Evolutionary conservation across 2,797 vertebrate species (phyloP).

Genomic region (Neostethus bicornis): DNA sequence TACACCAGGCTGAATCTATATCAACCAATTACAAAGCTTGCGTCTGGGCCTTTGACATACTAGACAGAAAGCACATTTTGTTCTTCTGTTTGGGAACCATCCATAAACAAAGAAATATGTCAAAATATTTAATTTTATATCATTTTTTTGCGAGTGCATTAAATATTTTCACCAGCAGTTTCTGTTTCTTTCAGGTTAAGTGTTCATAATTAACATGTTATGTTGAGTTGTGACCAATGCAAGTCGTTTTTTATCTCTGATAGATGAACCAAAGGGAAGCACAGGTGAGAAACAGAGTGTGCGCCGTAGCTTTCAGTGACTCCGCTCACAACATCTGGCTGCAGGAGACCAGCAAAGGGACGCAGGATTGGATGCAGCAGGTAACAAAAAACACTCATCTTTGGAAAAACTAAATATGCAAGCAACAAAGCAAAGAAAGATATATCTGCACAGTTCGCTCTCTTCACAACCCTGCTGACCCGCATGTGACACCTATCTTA

Average conservation of each 20-base stretch:
- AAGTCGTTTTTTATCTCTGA: conserved; percentile 51
- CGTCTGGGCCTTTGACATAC: conserved; percentile 28
- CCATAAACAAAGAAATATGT: neutral
- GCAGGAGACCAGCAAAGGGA: conserved; percentile 92
- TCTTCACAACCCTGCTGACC: conserved; percentile 38
- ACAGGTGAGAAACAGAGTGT: conserved; percentile 90
- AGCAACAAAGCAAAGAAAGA: conserved; percentile 19
- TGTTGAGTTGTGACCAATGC: conserved; percentile 24
- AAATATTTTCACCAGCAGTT: conserved; percentile 8
- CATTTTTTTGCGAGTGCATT: neutral
- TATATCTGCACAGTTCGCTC: conserved; percentile 23
- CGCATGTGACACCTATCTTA: conserved; percentile 42
- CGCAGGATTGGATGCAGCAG: conserved; percentile 97
- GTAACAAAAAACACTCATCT: conserved; percentile 69
- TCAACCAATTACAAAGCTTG: conserved; percentile 42
- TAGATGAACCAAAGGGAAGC: conserved; percentile 97
- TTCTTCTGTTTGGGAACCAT: conserved; percentile 6
- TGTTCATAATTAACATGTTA: conserved; percentile 5
- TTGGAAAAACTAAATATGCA: conserved; percentile 5
- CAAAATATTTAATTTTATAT: conserved; percentile 5
- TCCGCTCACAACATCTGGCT: conserved; percentile 98
- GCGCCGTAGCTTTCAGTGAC: conserved; percentile 94
- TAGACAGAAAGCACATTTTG: conserved; percentile 7
- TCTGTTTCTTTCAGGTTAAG: conserved; percentile 4
- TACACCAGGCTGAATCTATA: conserved; percentile 61